Evolutionary conservation across 2,888 invertebrate genomes (phyloP), one percentile per base, ranked within the genome.

Genomic region (Brachycybe producta): DNA sequence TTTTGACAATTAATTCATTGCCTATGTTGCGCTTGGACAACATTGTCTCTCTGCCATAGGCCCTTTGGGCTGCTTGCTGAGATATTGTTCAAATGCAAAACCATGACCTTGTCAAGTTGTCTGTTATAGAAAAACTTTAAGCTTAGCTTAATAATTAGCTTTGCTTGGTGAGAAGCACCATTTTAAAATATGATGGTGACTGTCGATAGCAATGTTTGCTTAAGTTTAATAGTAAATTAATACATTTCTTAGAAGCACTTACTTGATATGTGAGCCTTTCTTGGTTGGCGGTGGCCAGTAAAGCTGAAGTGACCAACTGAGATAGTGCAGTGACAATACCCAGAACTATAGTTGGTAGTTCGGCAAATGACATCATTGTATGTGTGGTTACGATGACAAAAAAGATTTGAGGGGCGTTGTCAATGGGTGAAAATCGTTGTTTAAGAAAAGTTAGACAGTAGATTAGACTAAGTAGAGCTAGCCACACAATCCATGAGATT

Each of bases 281-380:
- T 15, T 65, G 52, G 70, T 70, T 58, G 30, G 58, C 57, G 7
- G 74, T 70, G 1, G 74, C 69, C 1, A 77, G 64, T 1, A 73
- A 71, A 11, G 75, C 65, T 0, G 79, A 78, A 56, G 79, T 68
- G 13, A 73, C 70, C 46, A 82, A 67, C 65, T 85, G 82, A 4
- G 78, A 74, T 39, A 77, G 66, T 0, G 79, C 80, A 54, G 87
- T 74, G 7, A 81, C 73, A 0, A 78, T 72, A 0, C 85, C 82
- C 62, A 85, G 70, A 3, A 75, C 73, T 53, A 84, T 67, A 7
- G 80, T 81, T 55, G 82, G 77, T 0, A 78, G 69, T 59, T 82
- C 73, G 2, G 84, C 79, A 59, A 86, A 74, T 0, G 86, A 84
- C 69, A 88, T 74, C 82, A 86, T 85, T 47, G 86, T 86, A 63